Base-by-base conservation (phyloP, 2,888 invertebrate genomes). In the Cremastobaeus sp. region DNA sequence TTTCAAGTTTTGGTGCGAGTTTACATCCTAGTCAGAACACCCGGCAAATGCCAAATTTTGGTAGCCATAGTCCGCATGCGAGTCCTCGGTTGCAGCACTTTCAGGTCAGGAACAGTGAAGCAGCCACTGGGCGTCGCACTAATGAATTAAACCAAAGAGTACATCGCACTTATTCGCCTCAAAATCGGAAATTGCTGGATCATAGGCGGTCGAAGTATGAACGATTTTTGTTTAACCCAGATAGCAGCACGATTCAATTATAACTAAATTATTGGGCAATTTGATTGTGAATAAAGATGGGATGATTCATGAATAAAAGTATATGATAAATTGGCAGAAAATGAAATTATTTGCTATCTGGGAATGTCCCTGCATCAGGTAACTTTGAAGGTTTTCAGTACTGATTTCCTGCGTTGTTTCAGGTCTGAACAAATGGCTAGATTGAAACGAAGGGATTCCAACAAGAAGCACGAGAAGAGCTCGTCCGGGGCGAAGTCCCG, bases 1-100 rank as follows among this genome's bases (percentile, higher is more conserved):
- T 21, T 37, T 81, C 81, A 4, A 82, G 77, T 30, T 84, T 86
- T 21, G 85, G 86, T 0, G 83, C 85, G 1, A 85, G 85, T 30
- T 60, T 88, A 20, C 87, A 87, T 74, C 86, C 86, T 35, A 87
- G 84, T 76, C 86, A 86, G 54, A 87, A 84, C 52, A 87, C 85
- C 0, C 74, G 86, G 45, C 86, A 85, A 55, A 85, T 87, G 84
- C 87, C 87, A 1, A 87, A 84, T 43, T 87, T 87, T 14, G 85
- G 87, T 0, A 84, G 84, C 37, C 83, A 81, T 69, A 87, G 87
- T 76, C 87, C 87, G 0, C 85, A 83, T 45, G 78, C 83, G 21
- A 86, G 86, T 69, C 87, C 87, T 0, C 79, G 87, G 9, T 76
- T 87, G 62, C 86, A 87, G 60, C 86, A 87, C 17, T 88, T 87